phyloP scores from a whole-genome alignment of 2,888 invertebrate genomes.

The Aphodius granarius region DNA sequence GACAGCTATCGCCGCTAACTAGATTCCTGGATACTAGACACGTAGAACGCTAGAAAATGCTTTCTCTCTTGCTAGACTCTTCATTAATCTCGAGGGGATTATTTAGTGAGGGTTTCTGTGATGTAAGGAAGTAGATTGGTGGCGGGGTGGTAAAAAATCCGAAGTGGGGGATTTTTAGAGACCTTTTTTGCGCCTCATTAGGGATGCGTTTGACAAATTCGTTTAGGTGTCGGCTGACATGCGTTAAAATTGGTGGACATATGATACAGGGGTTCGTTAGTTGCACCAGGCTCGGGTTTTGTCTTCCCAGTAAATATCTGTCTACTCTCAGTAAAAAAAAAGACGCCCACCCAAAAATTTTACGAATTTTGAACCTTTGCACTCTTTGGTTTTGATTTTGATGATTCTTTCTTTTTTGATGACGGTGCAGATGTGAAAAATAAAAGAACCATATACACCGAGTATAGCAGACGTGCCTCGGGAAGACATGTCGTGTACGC shows the following conservation, averaged over 20 bases:
- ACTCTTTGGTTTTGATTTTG: too few species aligned
- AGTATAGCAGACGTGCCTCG: neutral
- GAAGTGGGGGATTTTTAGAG: neutral
- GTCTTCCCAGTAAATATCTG: neutral
- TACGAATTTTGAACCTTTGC: too few species aligned
- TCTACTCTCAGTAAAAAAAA: too few species aligned
- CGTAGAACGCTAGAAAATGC: neutral
- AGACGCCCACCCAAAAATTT: too few species aligned
- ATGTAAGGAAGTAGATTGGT: neutral
- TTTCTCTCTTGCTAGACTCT: neutral
- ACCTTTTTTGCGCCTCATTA: neutral
- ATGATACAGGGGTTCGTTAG: neutral
- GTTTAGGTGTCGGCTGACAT: neutral
- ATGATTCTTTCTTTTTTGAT: too few species aligned
- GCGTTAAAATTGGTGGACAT: neutral
- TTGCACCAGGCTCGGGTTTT: neutral
- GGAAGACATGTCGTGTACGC: neutral
- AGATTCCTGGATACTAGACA: slow-evolving; percentile 17
- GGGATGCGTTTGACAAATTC: neutral
- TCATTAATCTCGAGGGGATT: neutral
- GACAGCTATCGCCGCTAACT: slow-evolving; percentile 34
- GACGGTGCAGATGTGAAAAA: neutral
- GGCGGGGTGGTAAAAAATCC: neutral
- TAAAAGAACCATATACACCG: neutral
- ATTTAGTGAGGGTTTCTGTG: neutral